These are phyloP conservation scores for Circaetus cinerascens DNA, from an alignment of 2,113 vertebrate species.

Conservation along the genomic window DNA sequence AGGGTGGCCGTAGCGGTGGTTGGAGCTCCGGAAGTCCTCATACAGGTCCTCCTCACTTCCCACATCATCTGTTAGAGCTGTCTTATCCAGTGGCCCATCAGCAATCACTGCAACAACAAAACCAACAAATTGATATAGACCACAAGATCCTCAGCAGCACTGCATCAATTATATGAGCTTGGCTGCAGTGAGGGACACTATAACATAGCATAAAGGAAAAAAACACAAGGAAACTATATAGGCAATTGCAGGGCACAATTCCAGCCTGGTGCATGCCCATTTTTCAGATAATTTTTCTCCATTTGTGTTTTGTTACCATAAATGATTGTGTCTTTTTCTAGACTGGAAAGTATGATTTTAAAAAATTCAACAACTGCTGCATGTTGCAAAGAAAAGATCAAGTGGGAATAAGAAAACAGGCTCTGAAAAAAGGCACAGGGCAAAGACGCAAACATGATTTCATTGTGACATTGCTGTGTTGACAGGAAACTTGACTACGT, in stretches of 20 bases:
- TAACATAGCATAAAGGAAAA: not conserved
- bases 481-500: not conserved
- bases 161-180: not conserved
- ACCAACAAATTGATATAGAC: not conserved
- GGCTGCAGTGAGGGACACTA: rapidly evolving
- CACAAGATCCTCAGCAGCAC: not conserved
- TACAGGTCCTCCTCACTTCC: constrained; percentile 91
- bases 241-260: not conserved
- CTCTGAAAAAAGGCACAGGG: not conserved
- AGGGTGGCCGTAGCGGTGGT: constrained; percentile 84
- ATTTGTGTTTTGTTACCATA: not conserved
- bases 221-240: not conserved
- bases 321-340: not conserved
- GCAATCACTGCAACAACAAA: constrained; percentile 75
- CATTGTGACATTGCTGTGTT: not conserved
- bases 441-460: not conserved
- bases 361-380: not conserved
- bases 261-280: not conserved
- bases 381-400: not conserved
- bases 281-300: not conserved
- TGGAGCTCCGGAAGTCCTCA: constrained; percentile 84
- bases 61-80: constrained; percentile 74
- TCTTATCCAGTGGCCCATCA: constrained; percentile 81
- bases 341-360: not conserved
- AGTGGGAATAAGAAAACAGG: not conserved